Base-by-base conservation (phyloP, 1,140 invertebrate species). In the Nephotettix cincticeps region DNA sequence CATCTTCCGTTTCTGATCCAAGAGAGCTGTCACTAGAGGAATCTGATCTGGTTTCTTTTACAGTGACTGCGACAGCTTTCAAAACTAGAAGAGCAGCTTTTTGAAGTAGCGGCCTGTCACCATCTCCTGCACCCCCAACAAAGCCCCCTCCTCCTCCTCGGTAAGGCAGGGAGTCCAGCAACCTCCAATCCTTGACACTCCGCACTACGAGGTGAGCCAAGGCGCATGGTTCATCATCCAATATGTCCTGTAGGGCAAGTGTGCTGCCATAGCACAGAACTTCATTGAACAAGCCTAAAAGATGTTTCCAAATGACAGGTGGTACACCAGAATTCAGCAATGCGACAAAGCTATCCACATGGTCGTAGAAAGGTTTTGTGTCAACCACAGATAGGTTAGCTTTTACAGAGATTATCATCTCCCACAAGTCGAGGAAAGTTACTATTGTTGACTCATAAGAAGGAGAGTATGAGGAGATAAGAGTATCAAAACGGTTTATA, bases 181-280 rank as follows among this genome's bases (percentile, higher is more conserved):
- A 83, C 73, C 92, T 85, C 78, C 90, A 90, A 78, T 93, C 92
- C 81, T 94, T 93, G 0, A 95, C 92, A 79, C 90, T 92, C 23
- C 93, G 86, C 0, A 95, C 91, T 73, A 93, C 87, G 28, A 92
- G 86, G 78, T 95, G 92, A 14, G 93, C 93, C 72, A 95, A 80
- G 75, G 89, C 89, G 79, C 93, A 94, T 11, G 93, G 93, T 78
- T 95, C 93, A 77, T 95, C 92, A 21, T 92, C 92, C 66, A 94
- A 80, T 70, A 91, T 87, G 80, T 94, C 93, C 81, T 95, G 93
- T 70, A 95, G 81, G 28, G 93, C 92, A 73, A 95, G 81, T 32
- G 93, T 95, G 67, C 92, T 95, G 0, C 93, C 93, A 81, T 96
- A 95, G 80, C 93, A 95, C 30, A 95, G 79, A 2, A 94, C 92